Evolutionary conservation across 2,113 vertebrate species (phyloP), one percentile per base, ranked within the genome.

Genomic region (Gambusia affinis): DNA sequence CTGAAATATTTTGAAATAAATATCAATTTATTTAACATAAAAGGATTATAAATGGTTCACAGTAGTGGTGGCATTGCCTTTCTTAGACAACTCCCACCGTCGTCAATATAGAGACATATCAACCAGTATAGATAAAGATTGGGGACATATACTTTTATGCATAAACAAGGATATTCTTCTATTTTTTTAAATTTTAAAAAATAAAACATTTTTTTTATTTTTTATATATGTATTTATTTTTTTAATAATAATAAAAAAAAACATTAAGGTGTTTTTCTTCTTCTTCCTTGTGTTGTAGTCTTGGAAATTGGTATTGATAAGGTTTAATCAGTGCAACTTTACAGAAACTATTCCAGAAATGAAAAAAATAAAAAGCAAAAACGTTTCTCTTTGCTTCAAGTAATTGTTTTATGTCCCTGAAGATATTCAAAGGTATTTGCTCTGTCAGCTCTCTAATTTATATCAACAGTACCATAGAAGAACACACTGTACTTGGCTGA

Each of bases 381-480:
- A 11, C 0, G 35, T n/a, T 64, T 30, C 62, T 33, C 62, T 19
- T 6, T 33, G 2, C 30, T 8, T 17, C 62, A 33, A 64, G 8
- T n/a, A 24, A n/a, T 47, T 47, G 44, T 47, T 47, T 47, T 47
- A 4, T 47, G 17, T 47, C 44, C 44, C 22, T 57, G 51, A n/a
- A n/a, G 24, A n/a, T 24, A n/a, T n/a, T 24, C 24, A 57, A 22
- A 57, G 51, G 10, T 57, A 57, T 57, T 57, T 62, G 63, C 33
- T 57, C 31, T 15, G 22, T 75, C 19, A 30, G 33, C 27, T 61
- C 65, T 68, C 60, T 12, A 60, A 60, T 63, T 39, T 79, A 19
- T 78, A 70, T 81, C 28, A 71, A 47, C 29, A 80, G 72, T 66
- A 30, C 60, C 57, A 29, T 27, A 44, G 60, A 77, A 60, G 47